Evolutionary conservation across 2,113 vertebrate species (phyloP).

Genomic region (Scomber colias): DNA sequence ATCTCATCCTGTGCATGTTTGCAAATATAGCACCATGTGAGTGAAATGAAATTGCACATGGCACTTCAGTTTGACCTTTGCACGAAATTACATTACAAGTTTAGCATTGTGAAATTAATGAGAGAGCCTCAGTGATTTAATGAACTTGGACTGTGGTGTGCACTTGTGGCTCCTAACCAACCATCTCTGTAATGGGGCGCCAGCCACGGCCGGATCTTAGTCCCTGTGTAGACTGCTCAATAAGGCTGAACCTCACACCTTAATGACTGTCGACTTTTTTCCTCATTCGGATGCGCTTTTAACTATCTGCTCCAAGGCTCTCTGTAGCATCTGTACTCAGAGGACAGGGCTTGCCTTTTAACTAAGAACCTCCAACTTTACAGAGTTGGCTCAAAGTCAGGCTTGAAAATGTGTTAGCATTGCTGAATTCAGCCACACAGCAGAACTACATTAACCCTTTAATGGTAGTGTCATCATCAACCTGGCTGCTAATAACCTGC

Average conservation of each 20-base stretch:
- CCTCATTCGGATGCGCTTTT: constrained; percentile 76
- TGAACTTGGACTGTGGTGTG: constrained; percentile 31
- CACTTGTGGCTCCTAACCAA: constrained; percentile 46
- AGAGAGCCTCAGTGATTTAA: constrained; percentile 43
- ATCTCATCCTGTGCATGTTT: not conserved
- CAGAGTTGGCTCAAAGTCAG: constrained; percentile 55
- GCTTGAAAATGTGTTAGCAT: constrained; percentile 35
- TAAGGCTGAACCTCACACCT: constrained; percentile 66
- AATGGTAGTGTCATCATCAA: not conserved
- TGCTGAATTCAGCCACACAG: constrained; percentile 48
- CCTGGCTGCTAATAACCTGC: not conserved
- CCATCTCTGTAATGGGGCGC: constrained; percentile 20
- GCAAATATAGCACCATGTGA: constrained; percentile 2
- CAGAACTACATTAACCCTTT: constrained; percentile 26
- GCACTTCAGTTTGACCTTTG: constrained; percentile 32
- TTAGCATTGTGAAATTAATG: constrained; percentile 55
- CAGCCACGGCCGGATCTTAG: constrained; percentile 42
- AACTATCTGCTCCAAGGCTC: constrained; percentile 76
- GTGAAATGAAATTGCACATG: not conserved
- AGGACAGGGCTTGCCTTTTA: constrained; percentile 59
- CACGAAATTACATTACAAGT: constrained; percentile 32
- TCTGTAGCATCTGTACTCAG: constrained; percentile 43
- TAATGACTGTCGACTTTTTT: constrained; percentile 72
- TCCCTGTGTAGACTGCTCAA: constrained; percentile 46
- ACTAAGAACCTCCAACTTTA: constrained; percentile 60